These are phyloP conservation scores for Hypomesus transpacificus DNA, from an alignment of 2,113 vertebrate genomes.

Conservation along the genomic window DNA sequence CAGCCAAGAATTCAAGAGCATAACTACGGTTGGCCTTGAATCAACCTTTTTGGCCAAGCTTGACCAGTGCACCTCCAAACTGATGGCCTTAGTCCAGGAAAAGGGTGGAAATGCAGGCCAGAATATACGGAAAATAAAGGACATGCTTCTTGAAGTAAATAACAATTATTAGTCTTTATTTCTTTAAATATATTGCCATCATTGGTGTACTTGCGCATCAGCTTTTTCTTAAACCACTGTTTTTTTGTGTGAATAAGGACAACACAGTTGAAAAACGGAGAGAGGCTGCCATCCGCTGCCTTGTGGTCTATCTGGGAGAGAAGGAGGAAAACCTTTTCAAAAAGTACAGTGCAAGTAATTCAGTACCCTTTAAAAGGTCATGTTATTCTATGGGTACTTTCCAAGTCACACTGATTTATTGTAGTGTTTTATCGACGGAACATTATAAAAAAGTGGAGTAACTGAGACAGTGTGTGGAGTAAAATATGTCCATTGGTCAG, in stretches of 20 bases:
- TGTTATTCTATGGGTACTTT: too few species aligned
- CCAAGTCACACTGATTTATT: too few species aligned
- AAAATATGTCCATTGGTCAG: too few species aligned
- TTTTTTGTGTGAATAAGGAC: too few species aligned
- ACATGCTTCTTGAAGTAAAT: constrained; percentile 23
- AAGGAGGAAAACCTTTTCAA: constrained; percentile 25
- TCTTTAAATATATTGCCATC: too few species aligned
- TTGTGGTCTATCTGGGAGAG: constrained; percentile 27
- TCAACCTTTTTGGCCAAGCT: constrained; percentile 21
- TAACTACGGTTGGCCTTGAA: constrained; percentile 30
- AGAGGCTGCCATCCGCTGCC: constrained; percentile 22
- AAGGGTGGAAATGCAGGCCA: constrained; percentile 19
- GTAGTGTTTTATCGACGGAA: too few species aligned
- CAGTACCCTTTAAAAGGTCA: not conserved
- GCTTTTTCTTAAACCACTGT: too few species aligned
- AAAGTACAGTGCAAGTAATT: constrained; percentile 13
- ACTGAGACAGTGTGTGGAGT: too few species aligned
- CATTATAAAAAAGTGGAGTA: too few species aligned
- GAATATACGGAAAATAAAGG: constrained; percentile 16
- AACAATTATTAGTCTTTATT: too few species aligned
- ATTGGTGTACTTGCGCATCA: too few species aligned
- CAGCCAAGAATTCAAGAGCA: constrained; percentile 23
- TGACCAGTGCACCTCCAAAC: constrained; percentile 24
- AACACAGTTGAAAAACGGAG: constrained; percentile 13
- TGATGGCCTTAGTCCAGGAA: constrained; percentile 13